Evolutionary conservation across 2,888 invertebrate genomes (phyloP), one percentile per base, ranked within the genome.

Genomic region (Apodemia zela): DNA sequence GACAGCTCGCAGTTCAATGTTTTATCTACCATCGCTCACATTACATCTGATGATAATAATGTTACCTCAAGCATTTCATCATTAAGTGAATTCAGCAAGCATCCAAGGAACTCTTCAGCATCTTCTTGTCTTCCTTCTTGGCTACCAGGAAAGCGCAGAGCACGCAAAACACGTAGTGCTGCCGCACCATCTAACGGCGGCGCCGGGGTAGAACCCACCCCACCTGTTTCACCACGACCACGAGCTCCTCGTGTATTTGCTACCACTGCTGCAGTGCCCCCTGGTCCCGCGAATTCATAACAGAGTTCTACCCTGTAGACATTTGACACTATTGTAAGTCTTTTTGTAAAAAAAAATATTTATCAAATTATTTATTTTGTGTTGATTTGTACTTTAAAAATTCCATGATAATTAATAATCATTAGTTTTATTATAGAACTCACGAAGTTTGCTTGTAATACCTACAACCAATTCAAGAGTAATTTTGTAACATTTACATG

Each of bases 91-190:
- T 98, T 99, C 29, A 99, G 93, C 68, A 99, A 93, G 81, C 97
- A 97, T 8, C 98, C 97, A 2, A 99, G 93, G 87, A 99, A 98
- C 82, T 99, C 99, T 84, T 99, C 99, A 0, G 99, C 99, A 87
- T 99, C 99, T 81, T 99, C 98, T 84, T 99, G 99, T 21, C 97
- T 93, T 0, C 98, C 98, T 82, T 97, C 97, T 62, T 97, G 95
- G 18, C 87, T 87, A 69, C 90, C 92, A 15, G 85, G 84, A 83
- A 90, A 90, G 73, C 96, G 93, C 47, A 96, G 94, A 58, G 96
- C 95, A 68, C 96, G 94, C 76, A 98, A 93, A 88, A 98, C 95
- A 69, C 96, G 95, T 77, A 97, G 96, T 17, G 98, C 96, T 72
- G 96, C 95, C 62, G 94, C 93, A n/a, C 98, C 98, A 80, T 98